These are phyloP conservation scores for Chymomyza amoena DNA, from an alignment of 2,888 invertebrate genomes.

Conservation along the genomic window DNA sequence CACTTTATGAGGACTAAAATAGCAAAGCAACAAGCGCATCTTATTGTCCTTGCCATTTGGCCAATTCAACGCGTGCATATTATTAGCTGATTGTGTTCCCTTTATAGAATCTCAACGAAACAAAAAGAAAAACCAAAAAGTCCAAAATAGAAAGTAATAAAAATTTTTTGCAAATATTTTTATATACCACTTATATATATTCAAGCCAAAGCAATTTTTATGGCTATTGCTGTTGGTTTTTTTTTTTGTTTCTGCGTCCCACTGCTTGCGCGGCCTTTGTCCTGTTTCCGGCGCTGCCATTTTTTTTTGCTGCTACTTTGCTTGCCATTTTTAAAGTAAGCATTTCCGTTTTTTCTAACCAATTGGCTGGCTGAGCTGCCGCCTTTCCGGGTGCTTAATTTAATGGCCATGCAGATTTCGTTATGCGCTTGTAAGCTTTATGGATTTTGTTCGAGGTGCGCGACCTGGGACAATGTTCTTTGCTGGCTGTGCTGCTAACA, in stretches of 20 bases:
- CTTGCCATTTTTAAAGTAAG: slow-evolving; percentile 33
- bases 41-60: neutral
- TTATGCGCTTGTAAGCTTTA: neutral
- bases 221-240: slow-evolving; percentile 39
- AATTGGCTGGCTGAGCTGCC: slow-evolving; percentile 47
- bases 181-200: slow-evolving; percentile 15
- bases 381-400: slow-evolving; percentile 67
- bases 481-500: neutral
- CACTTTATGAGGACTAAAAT: slow-evolving; percentile 26
- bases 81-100: slow-evolving; percentile 38
- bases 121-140: slow-evolving; percentile 30
- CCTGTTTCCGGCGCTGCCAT: slow-evolving; percentile 17
- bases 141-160: slow-evolving; percentile 54
- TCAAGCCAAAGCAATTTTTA: slow-evolving; percentile 50
- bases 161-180: slow-evolving; percentile 40
- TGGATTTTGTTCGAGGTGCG: neutral
- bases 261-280: neutral
- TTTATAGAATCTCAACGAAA: neutral
- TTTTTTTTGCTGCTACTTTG: slow-evolving; percentile 15
- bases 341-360: slow-evolving; percentile 48
- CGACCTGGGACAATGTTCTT: slow-evolving; percentile 35
- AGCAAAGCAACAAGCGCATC: slow-evolving; percentile 5
- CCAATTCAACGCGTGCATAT: slow-evolving; percentile 1
- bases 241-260: neutral
- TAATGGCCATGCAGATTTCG: slow-evolving; percentile 58